Percentiles rank a stretch among this genome's conserved stretches.
phyloP scores from a whole-genome alignment of 2,888 invertebrate genomes.

The Cybosia mesomella region DNA sequence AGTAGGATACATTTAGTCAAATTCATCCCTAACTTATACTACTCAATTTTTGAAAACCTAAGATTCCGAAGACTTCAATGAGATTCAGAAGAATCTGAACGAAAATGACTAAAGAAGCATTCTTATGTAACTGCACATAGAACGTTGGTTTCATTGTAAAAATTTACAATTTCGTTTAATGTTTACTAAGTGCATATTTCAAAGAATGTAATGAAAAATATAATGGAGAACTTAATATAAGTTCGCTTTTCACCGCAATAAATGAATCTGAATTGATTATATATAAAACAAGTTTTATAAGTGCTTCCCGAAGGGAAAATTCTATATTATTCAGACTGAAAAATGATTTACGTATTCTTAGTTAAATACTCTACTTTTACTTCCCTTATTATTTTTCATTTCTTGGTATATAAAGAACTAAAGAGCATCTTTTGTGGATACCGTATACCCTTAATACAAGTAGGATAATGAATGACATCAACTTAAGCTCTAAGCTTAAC shows the following conservation, averaged over 20 bases:
- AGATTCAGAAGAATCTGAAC: neutral
- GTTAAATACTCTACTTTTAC: neutral
- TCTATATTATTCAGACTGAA: too few species aligned
- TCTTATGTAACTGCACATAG: neutral
- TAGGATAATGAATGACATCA: constrained; percentile 79
- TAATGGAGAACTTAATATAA: too few species aligned
- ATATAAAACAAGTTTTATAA: too few species aligned
- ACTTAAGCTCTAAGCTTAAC: constrained; percentile 82
- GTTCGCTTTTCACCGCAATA: too few species aligned
- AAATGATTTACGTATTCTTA: neutral
- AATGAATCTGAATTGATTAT: too few species aligned
- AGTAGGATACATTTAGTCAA: neutral
- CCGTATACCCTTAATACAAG: constrained; percentile 61
- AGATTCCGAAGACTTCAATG: neutral
- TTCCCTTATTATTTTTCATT: neutral
- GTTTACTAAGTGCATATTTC: neutral
- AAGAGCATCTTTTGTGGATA: constrained; percentile 46
- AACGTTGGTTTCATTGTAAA: neutral
- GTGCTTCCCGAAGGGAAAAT: too few species aligned
- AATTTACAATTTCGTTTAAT: neutral
- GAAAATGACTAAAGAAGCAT: neutral
- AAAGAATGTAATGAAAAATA: neutral
- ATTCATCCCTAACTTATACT: neutral
- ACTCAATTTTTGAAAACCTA: neutral
- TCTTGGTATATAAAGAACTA: constrained; percentile 19